Base-by-base conservation (phyloP, 2,797 vertebrate genomes). In the Myoxocephalus aenaeus region DNA sequence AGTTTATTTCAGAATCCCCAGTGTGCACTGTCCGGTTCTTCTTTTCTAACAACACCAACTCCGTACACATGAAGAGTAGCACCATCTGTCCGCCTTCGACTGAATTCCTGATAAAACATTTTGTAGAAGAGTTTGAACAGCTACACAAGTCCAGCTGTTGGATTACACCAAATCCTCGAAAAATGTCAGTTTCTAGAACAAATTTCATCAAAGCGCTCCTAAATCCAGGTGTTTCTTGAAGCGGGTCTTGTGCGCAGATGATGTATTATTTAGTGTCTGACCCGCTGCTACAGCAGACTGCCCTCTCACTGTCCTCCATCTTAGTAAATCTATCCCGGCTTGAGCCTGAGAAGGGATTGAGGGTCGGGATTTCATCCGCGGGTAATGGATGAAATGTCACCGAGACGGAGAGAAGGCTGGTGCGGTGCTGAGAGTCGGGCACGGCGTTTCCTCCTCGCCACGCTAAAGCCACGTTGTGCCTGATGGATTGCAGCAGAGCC, bases 311-410 rank as follows among this genome's bases (percentile, higher is more conserved):
- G 56, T 76, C 61, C 56, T 77, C 79, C 66, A 46, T 80, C 65
- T 70, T 38, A 34, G 25, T 82, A 54, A 81, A 84, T 81, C 51
- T 27, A 40, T 75, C 75, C 71, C 15, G 59, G 77, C 74, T 58
- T 22, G 71, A 80, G 71, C 68, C 53, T 4, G 56, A 65, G 69
- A 83, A 48, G 66, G 66, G 83, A 79, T 72, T 73, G 71, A 34
- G 44, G 75, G 44, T n/a, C 17, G 63, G 63, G 65, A 44, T 88
- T 86, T 84, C 54, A 70, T 77, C 83, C 77, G 36, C 36, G 34
- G 71, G 65, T 88, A 77, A 89, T 53, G 46, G 81, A 88, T 70
- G 80, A 73, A 27, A 7, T 86, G 88, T 89, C 80, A 65, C 18
- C 2, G 84, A 82, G 81, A 72, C 59, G 2, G 54, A 75, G 75